Evolutionary conservation across 2,113 vertebrate species (phyloP).

Genomic region (Guaruba guarouba): DNA sequence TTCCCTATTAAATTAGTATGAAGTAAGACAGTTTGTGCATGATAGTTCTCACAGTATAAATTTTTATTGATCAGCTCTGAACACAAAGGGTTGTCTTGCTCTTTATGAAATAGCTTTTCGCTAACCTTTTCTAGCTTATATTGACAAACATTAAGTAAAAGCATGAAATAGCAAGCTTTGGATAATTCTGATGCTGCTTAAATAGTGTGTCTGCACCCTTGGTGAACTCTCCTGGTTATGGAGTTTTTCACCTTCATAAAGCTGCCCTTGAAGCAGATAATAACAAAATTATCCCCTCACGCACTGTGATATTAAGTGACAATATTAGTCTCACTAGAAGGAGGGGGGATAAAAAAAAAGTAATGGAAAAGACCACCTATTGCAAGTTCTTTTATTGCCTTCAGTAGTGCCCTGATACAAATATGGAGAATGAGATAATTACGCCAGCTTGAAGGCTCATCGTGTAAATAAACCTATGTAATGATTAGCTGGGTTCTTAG

Average conservation of each 20-base stretch:
- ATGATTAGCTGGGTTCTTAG: slow-evolving; percentile 8
- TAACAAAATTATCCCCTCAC: background rate
- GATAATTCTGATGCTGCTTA: background rate
- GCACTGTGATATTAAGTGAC: background rate
- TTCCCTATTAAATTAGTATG: background rate
- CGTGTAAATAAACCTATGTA: slow-evolving; percentile 30
- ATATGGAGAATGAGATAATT: slow-evolving; percentile 34
- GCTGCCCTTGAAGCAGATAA: background rate
- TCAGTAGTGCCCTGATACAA: background rate
- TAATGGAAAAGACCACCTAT: background rate
- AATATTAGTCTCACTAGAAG: background rate
- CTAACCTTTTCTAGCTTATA: slow-evolving; percentile 6
- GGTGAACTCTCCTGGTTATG: background rate
- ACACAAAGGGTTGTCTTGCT: background rate
- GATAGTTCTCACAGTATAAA: background rate
- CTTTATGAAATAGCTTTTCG: background rate
- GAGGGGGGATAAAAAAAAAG: background rate
- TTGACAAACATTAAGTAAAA: background rate
- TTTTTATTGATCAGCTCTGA: background rate
- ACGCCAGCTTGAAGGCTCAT: background rate
- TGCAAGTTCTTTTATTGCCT: background rate
- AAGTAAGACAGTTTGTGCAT: background rate
- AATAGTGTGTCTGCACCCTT: background rate
- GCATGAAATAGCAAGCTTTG: background rate
- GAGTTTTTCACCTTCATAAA: background rate